Evolutionary conservation across 2,797 vertebrate genomes (phyloP).

Genomic region (Acropternis orthonyx): DNA sequence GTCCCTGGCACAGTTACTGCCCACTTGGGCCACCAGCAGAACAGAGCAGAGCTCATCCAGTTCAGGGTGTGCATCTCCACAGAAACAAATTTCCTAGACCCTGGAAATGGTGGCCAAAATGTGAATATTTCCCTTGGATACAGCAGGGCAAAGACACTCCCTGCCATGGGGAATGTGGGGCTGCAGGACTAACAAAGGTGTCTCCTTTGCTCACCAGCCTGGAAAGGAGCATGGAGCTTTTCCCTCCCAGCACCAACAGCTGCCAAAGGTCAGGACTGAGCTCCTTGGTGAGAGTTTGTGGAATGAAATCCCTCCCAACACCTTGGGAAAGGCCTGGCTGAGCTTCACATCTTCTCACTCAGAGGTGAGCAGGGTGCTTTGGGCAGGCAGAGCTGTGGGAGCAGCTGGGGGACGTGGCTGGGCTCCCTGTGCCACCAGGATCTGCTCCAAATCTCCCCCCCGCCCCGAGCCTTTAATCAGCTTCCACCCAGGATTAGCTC

Average conservation of each 20-base stretch:
- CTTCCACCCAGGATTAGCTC: slow-evolving; percentile 60
- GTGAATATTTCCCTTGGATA: neutral
- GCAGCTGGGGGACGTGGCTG: rapidly evolving
- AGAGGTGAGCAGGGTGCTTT: rapidly evolving
- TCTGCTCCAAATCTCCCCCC: slow-evolving; percentile 5
- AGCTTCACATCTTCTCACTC: neutral
- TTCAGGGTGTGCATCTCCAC: neutral
- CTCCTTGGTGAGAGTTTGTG: neutral
- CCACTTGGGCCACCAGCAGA: rapidly evolving
- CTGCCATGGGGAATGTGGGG: neutral
- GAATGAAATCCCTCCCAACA: neutral
- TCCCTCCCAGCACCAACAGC: neutral
- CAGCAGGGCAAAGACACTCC: neutral
- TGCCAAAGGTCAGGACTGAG: neutral
- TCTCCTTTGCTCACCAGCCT: neutral
- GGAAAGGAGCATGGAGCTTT: neutral
- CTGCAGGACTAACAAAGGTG: neutral
- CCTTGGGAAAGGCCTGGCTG: neutral
- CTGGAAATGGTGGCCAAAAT: neutral
- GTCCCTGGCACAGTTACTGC: neutral
- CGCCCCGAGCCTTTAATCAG: slow-evolving; percentile 48
- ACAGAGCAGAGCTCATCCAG: neutral
- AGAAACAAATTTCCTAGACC: neutral
- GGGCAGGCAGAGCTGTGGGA: neutral
- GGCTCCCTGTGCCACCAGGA: neutral